These are phyloP conservation scores for Alosa alosa DNA, from an alignment of 2,113 vertebrate species.

Conservation along the genomic window DNA sequence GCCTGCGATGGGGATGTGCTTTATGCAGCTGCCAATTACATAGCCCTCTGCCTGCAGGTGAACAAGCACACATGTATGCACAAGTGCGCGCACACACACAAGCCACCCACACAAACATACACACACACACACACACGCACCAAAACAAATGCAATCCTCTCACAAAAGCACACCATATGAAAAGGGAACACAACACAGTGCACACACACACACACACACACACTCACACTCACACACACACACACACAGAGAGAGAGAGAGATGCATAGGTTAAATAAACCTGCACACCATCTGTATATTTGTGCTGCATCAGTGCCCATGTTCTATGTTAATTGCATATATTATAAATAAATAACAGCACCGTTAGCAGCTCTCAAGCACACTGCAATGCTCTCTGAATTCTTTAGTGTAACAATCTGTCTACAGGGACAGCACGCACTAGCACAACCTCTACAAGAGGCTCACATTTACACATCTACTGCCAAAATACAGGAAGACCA, in stretches of 20 bases:
- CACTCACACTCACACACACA: constrained; percentile 73
- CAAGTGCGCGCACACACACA: neutral
- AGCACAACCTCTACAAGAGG: neutral
- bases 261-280: neutral
- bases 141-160: neutral
- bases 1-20: constrained; percentile 98
- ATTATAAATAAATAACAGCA: constrained; percentile 1
- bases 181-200: constrained; percentile 45
- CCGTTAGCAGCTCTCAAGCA: neutral
- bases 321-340: neutral
- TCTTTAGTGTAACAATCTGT: neutral
- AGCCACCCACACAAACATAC: neutral
- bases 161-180: neutral
- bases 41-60: constrained; percentile 89
- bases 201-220: constrained; percentile 38
- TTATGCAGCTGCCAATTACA: constrained; percentile 98
- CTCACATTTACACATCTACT: neutral
- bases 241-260: constrained; percentile 14
- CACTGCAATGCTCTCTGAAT: neutral
- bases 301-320: neutral
- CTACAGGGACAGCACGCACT: neutral
- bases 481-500: neutral
- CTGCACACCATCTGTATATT: constrained; percentile 1
- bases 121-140: neutral
- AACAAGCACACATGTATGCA: neutral